These are phyloP conservation scores for Polyploca ridens DNA, from an alignment of 2,888 invertebrate genomes.

Conservation along the genomic window DNA sequence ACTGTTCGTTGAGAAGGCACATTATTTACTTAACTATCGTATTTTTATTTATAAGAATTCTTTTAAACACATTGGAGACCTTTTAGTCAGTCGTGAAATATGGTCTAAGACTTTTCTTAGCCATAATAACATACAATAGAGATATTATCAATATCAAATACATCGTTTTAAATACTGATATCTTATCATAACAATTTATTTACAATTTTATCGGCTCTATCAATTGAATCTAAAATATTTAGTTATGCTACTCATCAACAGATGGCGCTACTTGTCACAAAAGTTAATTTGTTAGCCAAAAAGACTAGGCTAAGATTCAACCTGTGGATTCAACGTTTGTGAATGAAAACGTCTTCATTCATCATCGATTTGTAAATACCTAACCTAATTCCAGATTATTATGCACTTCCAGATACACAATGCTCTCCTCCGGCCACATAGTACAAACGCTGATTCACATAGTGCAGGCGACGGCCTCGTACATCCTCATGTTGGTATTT, in stretches of 20 bases:
- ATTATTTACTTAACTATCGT: not conserved
- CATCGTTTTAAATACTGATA: not conserved
- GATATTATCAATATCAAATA: not conserved
- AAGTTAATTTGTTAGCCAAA: not conserved
- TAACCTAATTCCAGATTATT: not conserved
- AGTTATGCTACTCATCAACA: conserved; percentile 3
- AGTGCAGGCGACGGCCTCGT: conserved; percentile 94
- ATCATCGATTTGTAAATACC: not conserved
- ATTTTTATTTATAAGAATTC: not conserved
- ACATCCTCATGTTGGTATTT: conserved; percentile 97
- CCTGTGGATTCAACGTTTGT: too few species aligned
- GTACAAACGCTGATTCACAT: conserved; percentile 95
- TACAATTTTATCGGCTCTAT: not conserved
- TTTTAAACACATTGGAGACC: not conserved
- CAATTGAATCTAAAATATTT: not conserved
- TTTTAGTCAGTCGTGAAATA: too few species aligned
- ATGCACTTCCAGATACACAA: conserved; percentile 88
- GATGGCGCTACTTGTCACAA: conserved; percentile 3
- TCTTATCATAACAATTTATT: not conserved
- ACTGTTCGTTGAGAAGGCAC: not conserved
- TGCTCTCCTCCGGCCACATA: conserved; percentile 92
- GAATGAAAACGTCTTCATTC: too few species aligned
- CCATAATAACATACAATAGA: not conserved
- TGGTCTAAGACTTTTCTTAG: not conserved
- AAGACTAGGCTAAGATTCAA: too few species aligned